These are phyloP conservation scores for Cydia pomonella DNA, from an alignment of 1,140 invertebrate genomes.

Conservation along the genomic window DNA sequence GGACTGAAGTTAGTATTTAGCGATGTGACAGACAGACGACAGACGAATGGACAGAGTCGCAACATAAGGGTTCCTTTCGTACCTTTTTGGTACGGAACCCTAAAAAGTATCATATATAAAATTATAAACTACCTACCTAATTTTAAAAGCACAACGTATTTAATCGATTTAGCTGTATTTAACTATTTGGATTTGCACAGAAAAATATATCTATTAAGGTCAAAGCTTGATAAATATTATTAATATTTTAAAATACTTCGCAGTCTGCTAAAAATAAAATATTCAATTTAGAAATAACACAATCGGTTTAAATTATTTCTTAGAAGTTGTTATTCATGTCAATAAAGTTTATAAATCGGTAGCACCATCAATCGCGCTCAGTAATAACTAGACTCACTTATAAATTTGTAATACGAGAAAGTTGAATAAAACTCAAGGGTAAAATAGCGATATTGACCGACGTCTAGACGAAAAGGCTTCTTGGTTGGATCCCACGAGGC, in stretches of 20 bases:
- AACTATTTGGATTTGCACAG: neutral
- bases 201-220: neutral
- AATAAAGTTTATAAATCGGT: neutral
- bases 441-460: conserved; percentile 1
- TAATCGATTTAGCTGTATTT: no score
- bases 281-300: no score
- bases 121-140: no score
- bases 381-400: neutral
- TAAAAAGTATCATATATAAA: no score
- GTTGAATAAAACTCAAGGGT: neutral
- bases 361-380: neutral
- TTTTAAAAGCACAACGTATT: no score
- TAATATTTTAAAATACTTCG: neutral
- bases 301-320: conserved; percentile 15
- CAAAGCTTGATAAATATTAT: neutral
- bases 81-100: no score
- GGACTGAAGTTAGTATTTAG: no score
- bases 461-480: neutral
- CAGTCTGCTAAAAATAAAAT: neutral
- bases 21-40: no score
- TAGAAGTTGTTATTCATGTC: conserved; percentile 5
- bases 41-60: no score
- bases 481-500: no score
- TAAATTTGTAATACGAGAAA: neutral
- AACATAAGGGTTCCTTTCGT: no score